phyloP scores from a whole-genome alignment of 2,888 invertebrate genomes.

The Drepanosiphum platanoidis region DNA sequence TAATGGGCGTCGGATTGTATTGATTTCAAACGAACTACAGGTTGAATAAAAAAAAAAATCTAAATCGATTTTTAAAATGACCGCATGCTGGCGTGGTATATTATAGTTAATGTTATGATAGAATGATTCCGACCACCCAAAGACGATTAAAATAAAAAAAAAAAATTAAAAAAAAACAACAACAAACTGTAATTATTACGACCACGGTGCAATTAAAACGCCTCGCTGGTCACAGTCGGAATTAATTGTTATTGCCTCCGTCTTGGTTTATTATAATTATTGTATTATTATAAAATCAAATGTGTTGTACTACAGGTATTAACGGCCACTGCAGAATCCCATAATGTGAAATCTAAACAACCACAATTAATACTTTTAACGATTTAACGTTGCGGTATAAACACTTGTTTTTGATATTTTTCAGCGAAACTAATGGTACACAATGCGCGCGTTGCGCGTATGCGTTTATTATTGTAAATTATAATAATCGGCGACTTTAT shows the following conservation, averaged over 20 bases:
- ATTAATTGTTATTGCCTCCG: slow-evolving; percentile 40
- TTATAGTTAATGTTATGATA: neutral
- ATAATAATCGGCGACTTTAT: neutral
- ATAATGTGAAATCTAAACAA: slow-evolving; percentile 40
- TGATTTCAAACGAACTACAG: slow-evolving; percentile 15
- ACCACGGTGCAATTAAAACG: slow-evolving; percentile 45
- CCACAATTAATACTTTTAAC: slow-evolving; percentile 19
- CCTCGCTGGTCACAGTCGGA: slow-evolving; percentile 51
- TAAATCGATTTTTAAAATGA: slow-evolving; percentile 31
- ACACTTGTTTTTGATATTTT: slow-evolving; percentile 14
- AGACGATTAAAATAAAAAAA: slow-evolving; percentile 23
- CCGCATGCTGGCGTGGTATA: slow-evolving; percentile 45
- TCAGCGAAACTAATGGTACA: neutral
- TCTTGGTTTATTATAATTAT: slow-evolving; percentile 35
- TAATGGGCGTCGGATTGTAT: slow-evolving; percentile 4
- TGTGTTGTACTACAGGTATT: neutral
- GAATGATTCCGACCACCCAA: slow-evolving; percentile 51
- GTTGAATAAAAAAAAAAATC: slow-evolving; percentile 25
- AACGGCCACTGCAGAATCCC: neutral
- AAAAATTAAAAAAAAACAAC: slow-evolving; percentile 27
- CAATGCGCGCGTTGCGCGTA: neutral
- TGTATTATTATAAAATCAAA: slow-evolving; percentile 18
- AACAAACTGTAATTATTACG: slow-evolving; percentile 25
- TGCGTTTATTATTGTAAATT: neutral
- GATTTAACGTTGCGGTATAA: neutral